Evolutionary conservation across 2,113 vertebrate genomes (phyloP).

Genomic region (Sula dactylatra): DNA sequence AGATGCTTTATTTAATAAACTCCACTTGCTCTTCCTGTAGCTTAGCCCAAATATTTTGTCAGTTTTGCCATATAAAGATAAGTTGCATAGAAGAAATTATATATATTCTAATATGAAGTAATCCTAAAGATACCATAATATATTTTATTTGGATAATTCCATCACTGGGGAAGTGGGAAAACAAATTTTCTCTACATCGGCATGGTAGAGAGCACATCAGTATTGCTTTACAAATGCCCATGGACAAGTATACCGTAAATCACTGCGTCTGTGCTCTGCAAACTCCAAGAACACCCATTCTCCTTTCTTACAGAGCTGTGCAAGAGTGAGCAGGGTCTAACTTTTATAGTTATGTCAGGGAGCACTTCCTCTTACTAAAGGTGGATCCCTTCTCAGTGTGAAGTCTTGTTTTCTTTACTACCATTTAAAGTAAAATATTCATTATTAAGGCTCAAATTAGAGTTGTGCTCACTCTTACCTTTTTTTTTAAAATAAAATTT

Average conservation of each 20-base stretch:
- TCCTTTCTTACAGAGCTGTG: background rate
- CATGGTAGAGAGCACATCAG: background rate
- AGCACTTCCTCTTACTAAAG: background rate
- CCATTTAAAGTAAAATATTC: background rate
- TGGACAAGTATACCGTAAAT: background rate
- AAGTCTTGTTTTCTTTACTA: background rate
- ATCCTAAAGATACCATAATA: background rate
- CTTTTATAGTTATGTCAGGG: background rate
- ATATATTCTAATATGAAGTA: background rate
- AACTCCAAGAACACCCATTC: background rate
- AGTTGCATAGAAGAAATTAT: background rate
- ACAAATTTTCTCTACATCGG: background rate
- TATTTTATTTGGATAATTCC: background rate
- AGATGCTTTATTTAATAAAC: background rate
- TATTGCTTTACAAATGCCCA: background rate
- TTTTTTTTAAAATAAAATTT: background rate
- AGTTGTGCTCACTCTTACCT: background rate
- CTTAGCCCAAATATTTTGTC: background rate
- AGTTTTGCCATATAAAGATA: background rate
- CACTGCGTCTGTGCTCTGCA: background rate
- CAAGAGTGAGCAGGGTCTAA: background rate
- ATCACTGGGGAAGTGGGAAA: background rate
- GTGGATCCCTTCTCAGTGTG: background rate
- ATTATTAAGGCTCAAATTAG: background rate
- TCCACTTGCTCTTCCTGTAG: background rate